These are phyloP conservation scores for Eupeodes latifasciatus DNA, from an alignment of 2,888 invertebrate species.

Conservation along the genomic window DNA sequence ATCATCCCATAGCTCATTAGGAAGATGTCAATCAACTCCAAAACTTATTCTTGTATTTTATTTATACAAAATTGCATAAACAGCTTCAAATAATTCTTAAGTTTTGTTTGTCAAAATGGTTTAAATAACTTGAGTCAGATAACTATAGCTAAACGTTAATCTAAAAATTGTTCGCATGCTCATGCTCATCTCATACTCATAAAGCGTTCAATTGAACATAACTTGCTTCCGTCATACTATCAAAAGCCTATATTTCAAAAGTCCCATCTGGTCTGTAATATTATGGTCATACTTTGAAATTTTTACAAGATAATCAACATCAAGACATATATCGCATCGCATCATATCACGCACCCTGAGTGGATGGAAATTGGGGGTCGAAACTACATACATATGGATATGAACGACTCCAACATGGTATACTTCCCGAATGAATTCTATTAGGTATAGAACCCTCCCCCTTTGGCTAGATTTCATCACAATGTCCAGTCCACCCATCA, in stretches of 20 bases:
- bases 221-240: constrained; percentile 23
- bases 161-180: neutral
- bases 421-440: constrained; percentile 58
- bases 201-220: constrained; percentile 14
- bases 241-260: neutral
- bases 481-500: constrained; percentile 37
- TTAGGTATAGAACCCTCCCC: neutral
- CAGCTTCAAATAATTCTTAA: no score
- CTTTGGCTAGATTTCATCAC: constrained; percentile 65
- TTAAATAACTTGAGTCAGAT: neutral
- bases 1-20: no score
- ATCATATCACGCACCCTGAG: constrained; percentile 36
- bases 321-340: neutral
- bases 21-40: no score
- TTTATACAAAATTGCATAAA: neutral
- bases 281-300: neutral
- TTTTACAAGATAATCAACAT: constrained; percentile 39
- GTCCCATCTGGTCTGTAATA: neutral
- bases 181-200: neutral
- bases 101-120: no score
- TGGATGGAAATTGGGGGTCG: constrained; percentile 55
- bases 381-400: constrained; percentile 16
- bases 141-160: neutral
- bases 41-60: no score
- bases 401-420: constrained; percentile 48